Conservation (phyloP, 2,888 invertebrate genomes). For the Anthophora plumipes region DNA sequence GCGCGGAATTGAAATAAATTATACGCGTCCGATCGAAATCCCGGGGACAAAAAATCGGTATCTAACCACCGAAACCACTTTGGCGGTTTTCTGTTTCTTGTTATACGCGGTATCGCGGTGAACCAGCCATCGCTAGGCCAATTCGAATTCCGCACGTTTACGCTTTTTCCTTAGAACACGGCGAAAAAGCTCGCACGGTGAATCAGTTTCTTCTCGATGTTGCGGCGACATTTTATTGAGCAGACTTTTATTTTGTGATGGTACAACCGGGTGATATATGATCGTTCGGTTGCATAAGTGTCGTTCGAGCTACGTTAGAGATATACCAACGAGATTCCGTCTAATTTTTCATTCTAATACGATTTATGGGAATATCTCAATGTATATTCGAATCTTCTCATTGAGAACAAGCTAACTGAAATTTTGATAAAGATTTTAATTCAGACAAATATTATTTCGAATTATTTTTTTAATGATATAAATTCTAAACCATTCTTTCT, state of each 20-base stretch:
- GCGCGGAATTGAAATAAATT: background rate
- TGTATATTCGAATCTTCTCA: background rate
- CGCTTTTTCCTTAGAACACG: slow-evolving; percentile 40
- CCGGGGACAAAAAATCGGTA: background rate
- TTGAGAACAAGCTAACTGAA: too few relatives aligned
- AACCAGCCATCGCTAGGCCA: slow-evolving; percentile 46
- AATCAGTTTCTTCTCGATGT: slow-evolving; percentile 57
- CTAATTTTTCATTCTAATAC: slow-evolving; percentile 43
- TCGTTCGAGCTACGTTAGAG: slow-evolving; percentile 21
- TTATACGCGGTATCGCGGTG: slow-evolving; percentile 18
- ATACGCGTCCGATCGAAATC: background rate
- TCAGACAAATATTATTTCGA: too few relatives aligned
- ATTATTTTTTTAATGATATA: too few relatives aligned
- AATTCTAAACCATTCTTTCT: too few relatives aligned
- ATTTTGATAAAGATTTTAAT: too few relatives aligned
- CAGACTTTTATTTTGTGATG: slow-evolving; percentile 52
- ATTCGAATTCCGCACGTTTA: slow-evolving; percentile 53
- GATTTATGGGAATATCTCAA: slow-evolving; percentile 29
- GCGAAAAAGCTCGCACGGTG: slow-evolving; percentile 34
- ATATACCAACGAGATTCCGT: background rate
- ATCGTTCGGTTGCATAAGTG: slow-evolving; percentile 44
- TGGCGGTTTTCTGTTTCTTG: slow-evolving; percentile 26
- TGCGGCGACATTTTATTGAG: slow-evolving; percentile 49
- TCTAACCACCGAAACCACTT: slow-evolving; percentile 1
- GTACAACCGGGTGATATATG: slow-evolving; percentile 43